Conservation (phyloP, 2,888 invertebrate genomes). For the Tetropium fuscum region DNA sequence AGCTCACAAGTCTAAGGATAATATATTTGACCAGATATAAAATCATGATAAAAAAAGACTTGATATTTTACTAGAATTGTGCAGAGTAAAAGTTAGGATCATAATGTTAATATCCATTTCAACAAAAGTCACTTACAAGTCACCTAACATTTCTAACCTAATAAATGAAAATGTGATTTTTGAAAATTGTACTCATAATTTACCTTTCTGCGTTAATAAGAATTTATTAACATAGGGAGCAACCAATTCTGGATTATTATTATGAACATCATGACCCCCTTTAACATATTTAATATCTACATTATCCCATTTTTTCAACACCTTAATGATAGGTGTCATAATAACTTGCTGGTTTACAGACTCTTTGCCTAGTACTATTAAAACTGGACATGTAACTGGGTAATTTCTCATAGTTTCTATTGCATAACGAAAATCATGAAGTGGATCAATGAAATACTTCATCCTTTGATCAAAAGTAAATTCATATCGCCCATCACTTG, state of each 20-base stretch:
- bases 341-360: constrained; percentile 42
- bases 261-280: constrained; percentile 75
- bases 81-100: no score
- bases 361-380: constrained; percentile 56
- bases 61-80: no score
- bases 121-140: no score
- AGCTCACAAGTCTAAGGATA: no score
- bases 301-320: constrained; percentile 51
- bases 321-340: constrained; percentile 43
- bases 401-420: constrained; percentile 57
- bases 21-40: no score
- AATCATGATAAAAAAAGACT: no score
- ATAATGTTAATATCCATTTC: no score
- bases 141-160: no score
- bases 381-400: constrained; percentile 60
- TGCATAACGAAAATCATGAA: constrained; percentile 53
- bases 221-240: constrained; percentile 57
- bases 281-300: constrained; percentile 61
- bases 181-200: constrained; percentile 42
- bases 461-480: constrained; percentile 71
- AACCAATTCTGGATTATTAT: constrained; percentile 69
- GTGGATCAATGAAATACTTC: constrained; percentile 61
- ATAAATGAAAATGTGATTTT: no score
- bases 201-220: constrained; percentile 49
- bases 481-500: constrained; percentile 66